Evolutionary conservation across 1,140 invertebrate genomes (phyloP).

Genomic region (Ylistrum balloti): DNA sequence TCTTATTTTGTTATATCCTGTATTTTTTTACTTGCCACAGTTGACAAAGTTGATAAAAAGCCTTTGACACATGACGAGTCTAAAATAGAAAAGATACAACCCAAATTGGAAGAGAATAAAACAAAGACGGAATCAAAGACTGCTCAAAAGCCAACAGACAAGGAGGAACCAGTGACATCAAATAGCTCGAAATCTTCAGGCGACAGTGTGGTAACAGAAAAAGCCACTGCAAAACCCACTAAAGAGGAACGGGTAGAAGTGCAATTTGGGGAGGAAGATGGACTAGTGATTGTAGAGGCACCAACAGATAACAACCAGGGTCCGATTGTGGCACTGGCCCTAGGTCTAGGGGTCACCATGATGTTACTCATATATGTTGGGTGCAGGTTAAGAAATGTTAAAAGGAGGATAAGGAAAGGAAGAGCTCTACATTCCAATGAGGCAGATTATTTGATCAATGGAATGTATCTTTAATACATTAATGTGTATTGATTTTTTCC

Average conservation of each 20-base stretch:
- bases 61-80: not conserved
- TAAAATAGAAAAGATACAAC: not conserved
- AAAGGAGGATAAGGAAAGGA: constrained; percentile 89
- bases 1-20: not conserved
- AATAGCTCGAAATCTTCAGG: not conserved
- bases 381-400: constrained; percentile 90
- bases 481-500: not conserved
- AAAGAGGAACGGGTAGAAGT: constrained; percentile 19
- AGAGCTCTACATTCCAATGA: constrained; percentile 95
- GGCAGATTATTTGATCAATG: constrained; percentile 97
- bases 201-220: not conserved
- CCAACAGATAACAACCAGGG: constrained; percentile 83
- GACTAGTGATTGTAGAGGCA: constrained; percentile 70
- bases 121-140: not conserved
- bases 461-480: constrained; percentile 93
- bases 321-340: constrained; percentile 91
- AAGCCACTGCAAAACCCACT: not conserved
- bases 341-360: constrained; percentile 88
- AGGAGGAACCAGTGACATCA: not conserved
- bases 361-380: constrained; percentile 91
- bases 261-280: constrained; percentile 29
- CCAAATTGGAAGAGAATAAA: not conserved
- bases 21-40: not conserved
- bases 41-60: not conserved
- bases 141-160: not conserved